Conservation (phyloP, 2,888 invertebrate species). For the Epistrophe eligans region DNA sequence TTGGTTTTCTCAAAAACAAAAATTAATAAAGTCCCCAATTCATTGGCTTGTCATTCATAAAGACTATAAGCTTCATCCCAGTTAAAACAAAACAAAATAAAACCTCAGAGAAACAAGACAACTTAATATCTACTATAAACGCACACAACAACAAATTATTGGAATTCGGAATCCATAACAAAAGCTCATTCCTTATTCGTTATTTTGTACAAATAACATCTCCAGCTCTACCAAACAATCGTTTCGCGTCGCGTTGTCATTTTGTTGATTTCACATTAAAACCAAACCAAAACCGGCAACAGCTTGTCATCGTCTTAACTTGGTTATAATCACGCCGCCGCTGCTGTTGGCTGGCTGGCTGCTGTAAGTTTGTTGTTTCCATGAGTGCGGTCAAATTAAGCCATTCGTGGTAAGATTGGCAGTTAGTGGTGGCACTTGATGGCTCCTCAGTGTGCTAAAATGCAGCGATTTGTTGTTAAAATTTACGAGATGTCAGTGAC, state of each 20-base stretch:
- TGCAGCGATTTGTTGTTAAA: slow-evolving; percentile 53
- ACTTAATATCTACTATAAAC: neutral
- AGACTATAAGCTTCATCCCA: slow-evolving; percentile 17
- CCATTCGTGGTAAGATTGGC: slow-evolving; percentile 49
- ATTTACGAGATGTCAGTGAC: slow-evolving; percentile 53
- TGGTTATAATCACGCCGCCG: slow-evolving; percentile 44
- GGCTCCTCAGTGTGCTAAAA: slow-evolving; percentile 27
- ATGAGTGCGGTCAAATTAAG: slow-evolving; percentile 60
- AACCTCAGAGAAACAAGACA: slow-evolving; percentile 20
- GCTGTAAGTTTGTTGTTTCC: slow-evolving; percentile 32
- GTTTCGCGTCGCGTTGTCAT: slow-evolving; percentile 10
- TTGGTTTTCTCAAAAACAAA: neutral
- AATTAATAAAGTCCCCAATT: slow-evolving; percentile 35
- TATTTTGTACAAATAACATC: slow-evolving; percentile 13
- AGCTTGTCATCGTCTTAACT: slow-evolving; percentile 29
- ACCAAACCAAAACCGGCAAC: slow-evolving; percentile 47
- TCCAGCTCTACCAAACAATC: neutral
- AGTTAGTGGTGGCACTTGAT: slow-evolving; percentile 54
- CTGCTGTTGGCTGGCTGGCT: too few species aligned
- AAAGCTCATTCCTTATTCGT: neutral
- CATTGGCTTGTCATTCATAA: slow-evolving; percentile 36
- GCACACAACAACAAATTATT: slow-evolving; percentile 9
- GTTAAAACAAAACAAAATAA: slow-evolving; percentile 28
- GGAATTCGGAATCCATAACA: slow-evolving; percentile 13
- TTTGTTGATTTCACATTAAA: slow-evolving; percentile 27